Base-by-base conservation (phyloP, 1,140 invertebrate species). In the Melanaphis sacchari region DNA sequence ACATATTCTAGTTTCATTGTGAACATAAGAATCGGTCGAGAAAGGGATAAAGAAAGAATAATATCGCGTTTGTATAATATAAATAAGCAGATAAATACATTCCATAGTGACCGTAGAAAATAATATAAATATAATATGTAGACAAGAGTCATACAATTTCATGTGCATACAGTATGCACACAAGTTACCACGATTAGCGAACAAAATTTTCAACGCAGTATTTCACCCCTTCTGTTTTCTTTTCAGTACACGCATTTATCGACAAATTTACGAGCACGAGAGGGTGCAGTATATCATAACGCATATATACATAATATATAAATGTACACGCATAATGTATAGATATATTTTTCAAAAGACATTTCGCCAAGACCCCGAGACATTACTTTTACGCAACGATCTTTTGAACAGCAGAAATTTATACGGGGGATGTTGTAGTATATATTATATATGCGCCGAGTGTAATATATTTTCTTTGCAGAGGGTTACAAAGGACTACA, bases 301-400 rank as follows among this genome's bases (percentile, higher is more conserved):
- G 15, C 41, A 49, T 87, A 87, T 49, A 87, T 66, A 90, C 40
- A 90, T n/a, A 76, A 76, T 76, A 31, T 66, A 31, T 59, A 52
- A 3, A 90, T 66, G 15, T 41, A n/a, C 43, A 38, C 22, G 36
- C 84, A 40, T 43, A 87, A 87, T 90, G 54, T 49, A 89, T 89
- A 87, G 15, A 89, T 59, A 41, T 59, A 90, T 90, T 59, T 90
- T 66, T 49, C 43, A 40, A 85, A 93, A 93, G 46, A 84, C n/a
- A 41, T 93, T 85, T 93, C 43, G 36, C 81, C 76, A 38, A 82
- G 90, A 91, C 59, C 90, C 90, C n/a, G 91, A 22, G 49, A 84
- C 91, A 85, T 93, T 93, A 93, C 54, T 93, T 93, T 93, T 93
- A 93, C 38, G 81, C 91, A 84, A 93, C 26, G 91, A 93, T 93